These are phyloP conservation scores for Centroberyx gerrardi DNA, from an alignment of 2,797 vertebrate genomes.

Conservation along the genomic window DNA sequence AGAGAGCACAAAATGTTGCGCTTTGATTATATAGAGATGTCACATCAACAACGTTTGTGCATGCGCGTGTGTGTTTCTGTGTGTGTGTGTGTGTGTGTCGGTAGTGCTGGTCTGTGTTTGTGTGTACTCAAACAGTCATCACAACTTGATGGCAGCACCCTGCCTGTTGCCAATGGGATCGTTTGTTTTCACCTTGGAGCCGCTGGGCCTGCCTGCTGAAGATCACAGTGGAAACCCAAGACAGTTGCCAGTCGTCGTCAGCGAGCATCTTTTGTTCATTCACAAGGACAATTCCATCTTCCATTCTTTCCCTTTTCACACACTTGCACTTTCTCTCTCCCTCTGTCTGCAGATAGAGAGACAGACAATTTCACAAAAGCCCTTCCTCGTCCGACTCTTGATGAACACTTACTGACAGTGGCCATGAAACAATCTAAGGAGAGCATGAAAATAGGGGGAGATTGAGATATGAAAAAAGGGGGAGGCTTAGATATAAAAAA, in stretches of 20 bases:
- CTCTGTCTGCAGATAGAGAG: conserved; percentile 7
- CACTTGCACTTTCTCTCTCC: neutral
- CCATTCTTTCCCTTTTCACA: accelerated
- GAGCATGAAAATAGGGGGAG: conserved; percentile 23
- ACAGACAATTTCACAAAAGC: neutral
- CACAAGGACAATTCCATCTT: conserved; percentile 45
- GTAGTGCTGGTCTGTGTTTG: conserved; percentile 3
- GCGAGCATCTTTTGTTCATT: conserved; percentile 53
- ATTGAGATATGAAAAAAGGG: conserved; percentile 11
- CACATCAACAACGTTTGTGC: conserved; percentile 9
- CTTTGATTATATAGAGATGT: conserved; percentile 14
- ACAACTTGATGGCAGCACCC: conserved; percentile 3
- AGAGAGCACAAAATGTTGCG: neutral
- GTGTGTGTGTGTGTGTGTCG: conserved; percentile 1
- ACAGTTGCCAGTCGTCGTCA: conserved; percentile 51
- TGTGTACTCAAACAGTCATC: conserved; percentile 32
- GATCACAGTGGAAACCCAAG: conserved; percentile 59
- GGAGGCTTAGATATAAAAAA: conserved; percentile 11
- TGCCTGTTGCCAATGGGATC: conserved; percentile 35
- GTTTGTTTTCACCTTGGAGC: conserved; percentile 55
- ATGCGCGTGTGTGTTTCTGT: conserved; percentile 3
- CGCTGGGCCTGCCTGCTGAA: conserved; percentile 39
- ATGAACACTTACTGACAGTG: conserved; percentile 35
- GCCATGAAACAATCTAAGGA: conserved; percentile 35
- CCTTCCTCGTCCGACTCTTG: neutral